Conservation (phyloP, 2,888 invertebrate genomes). For the Cantharis flavilabris region DNA sequence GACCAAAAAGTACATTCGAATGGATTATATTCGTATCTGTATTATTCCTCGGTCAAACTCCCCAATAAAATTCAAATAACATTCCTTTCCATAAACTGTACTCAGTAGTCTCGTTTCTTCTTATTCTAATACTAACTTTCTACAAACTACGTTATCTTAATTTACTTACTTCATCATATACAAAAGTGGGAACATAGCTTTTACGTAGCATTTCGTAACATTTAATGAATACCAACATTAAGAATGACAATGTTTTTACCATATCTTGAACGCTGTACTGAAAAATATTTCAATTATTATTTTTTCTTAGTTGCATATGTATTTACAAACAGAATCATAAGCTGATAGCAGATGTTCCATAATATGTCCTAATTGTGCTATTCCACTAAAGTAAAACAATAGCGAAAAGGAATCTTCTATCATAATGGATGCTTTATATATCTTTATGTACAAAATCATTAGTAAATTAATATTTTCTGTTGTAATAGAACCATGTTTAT, state of each 20-base stretch:
- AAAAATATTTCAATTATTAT: background rate
- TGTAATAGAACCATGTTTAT: no score
- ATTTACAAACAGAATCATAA: background rate
- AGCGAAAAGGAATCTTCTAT: background rate
- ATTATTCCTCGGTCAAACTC: no score
- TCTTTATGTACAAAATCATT: background rate
- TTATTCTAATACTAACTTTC: no score
- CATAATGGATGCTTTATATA: background rate
- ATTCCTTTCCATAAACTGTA: no score
- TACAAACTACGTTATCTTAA: no score
- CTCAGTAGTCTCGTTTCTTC: no score
- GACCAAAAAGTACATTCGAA: no score
- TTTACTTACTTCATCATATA: background rate
- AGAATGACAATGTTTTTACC: background rate
- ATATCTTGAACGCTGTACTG: background rate
- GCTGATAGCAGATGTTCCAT: background rate
- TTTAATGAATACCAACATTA: background rate
- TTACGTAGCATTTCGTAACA: background rate
- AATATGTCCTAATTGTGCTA: background rate
- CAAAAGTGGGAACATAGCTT: background rate
- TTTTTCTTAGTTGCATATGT: background rate
- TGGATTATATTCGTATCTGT: no score
- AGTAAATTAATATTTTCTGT: background rate
- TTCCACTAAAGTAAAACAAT: background rate
- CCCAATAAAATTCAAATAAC: no score